phyloP scores from a whole-genome alignment of 2,888 invertebrate species.

The Laspeyria flexula region DNA sequence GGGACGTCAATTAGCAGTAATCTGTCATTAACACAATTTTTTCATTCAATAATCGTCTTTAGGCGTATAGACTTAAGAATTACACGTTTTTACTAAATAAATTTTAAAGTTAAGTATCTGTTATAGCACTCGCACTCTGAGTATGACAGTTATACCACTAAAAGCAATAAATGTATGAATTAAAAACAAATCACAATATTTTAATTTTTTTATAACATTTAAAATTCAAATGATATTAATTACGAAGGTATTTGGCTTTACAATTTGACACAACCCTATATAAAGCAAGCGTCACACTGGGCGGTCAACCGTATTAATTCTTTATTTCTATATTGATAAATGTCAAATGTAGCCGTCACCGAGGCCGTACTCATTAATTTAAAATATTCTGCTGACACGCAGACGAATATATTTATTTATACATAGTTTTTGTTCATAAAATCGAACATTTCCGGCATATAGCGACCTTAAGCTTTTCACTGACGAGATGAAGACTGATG shows the following conservation, averaged over 20 bases:
- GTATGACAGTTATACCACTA: too few species aligned
- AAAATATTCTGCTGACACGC: slow-evolving; percentile 10
- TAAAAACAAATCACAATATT: not conserved
- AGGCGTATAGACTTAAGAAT: too few species aligned
- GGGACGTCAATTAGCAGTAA: too few species aligned
- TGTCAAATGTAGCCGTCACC: slow-evolving; percentile 34
- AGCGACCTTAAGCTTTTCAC: slow-evolving; percentile 16
- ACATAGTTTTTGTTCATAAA: slow-evolving; percentile 19
- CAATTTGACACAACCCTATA: slow-evolving; percentile 22
- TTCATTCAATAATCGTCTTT: too few species aligned
- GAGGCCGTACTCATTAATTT: slow-evolving; percentile 15
- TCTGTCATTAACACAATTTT: too few species aligned
- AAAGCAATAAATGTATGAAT: too few species aligned
- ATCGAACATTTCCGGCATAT: slow-evolving; percentile 25
- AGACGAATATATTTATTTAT: not conserved
- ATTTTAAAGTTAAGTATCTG: too few species aligned
- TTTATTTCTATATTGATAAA: slow-evolving; percentile 37
- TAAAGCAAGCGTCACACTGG: slow-evolving; percentile 13
- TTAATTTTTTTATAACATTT: not conserved
- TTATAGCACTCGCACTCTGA: too few species aligned
- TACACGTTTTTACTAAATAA: too few species aligned
- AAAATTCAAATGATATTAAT: not conserved
- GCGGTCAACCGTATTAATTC: slow-evolving; percentile 24
- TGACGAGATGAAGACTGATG: slow-evolving; percentile 12
- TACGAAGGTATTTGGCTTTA: slow-evolving; percentile 3